Conservation (phyloP, 2,888 invertebrate species). For the Calliphora vomitoria region DNA sequence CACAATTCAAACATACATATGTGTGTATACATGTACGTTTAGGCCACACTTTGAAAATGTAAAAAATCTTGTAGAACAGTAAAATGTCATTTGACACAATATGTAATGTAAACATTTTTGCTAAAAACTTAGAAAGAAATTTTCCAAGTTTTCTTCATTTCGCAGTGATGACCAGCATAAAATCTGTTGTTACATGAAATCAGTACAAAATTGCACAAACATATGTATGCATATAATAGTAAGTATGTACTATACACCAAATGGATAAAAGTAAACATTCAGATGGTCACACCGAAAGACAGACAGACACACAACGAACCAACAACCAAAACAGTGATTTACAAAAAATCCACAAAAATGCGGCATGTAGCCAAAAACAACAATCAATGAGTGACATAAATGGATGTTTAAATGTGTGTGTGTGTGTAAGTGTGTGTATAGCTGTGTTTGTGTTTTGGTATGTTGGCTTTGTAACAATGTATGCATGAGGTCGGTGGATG, state of each 20-base stretch:
- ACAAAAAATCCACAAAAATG: slow-evolving; percentile 65
- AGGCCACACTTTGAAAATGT: background rate
- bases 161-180: slow-evolving; percentile 68
- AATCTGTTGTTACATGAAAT: slow-evolving; percentile 68
- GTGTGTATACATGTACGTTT: no score
- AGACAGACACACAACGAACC: no score
- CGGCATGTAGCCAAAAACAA: slow-evolving; percentile 56
- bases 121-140: slow-evolving; percentile 27
- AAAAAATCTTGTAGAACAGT: slow-evolving; percentile 25
- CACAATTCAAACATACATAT: no score
- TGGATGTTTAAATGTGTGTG: slow-evolving; percentile 15
- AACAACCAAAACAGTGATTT: slow-evolving; percentile 63
- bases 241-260: background rate
- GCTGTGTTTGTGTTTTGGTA: slow-evolving; percentile 10
- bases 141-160: slow-evolving; percentile 56
- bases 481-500: slow-evolving; percentile 34
- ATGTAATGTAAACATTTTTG: slow-evolving; percentile 3
- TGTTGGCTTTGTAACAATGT: slow-evolving; percentile 44
- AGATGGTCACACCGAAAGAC: background rate
- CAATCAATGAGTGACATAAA: slow-evolving; percentile 57
- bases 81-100: slow-evolving; percentile 38
- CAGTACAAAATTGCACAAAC: slow-evolving; percentile 43
- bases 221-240: background rate
- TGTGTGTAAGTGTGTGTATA: background rate
- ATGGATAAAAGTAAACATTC: slow-evolving; percentile 1